These are phyloP conservation scores for Drosophila navojoa DNA, from an alignment of 1,140 invertebrate species.

Conservation along the genomic window DNA sequence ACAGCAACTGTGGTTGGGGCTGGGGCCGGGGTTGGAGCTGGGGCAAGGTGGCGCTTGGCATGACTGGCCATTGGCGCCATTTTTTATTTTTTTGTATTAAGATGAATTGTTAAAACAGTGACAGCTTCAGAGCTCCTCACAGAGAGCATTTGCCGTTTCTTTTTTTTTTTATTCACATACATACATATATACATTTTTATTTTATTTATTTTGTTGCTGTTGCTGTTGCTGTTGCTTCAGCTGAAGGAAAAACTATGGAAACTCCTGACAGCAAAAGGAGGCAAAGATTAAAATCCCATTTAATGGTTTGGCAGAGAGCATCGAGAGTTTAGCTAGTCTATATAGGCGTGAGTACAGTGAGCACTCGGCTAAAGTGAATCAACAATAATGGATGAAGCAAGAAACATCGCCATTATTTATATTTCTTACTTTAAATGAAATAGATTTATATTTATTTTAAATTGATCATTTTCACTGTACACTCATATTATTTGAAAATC, in stretches of 20 bases:
- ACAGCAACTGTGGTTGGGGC: neutral
- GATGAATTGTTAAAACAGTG: slow-evolving; percentile 79
- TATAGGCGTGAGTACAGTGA: neutral
- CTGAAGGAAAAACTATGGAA: slow-evolving; percentile 4
- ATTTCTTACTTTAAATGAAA: too few species aligned
- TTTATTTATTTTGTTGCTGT: neutral
- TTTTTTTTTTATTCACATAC: neutral
- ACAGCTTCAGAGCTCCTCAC: slow-evolving; percentile 52
- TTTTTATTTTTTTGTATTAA: slow-evolving; percentile 77
- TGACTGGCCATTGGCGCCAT: slow-evolving; percentile 73
- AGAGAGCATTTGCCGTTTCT: slow-evolving; percentile 20
- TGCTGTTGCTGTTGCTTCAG: neutral
- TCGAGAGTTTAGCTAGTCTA: neutral
- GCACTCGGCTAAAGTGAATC: neutral
- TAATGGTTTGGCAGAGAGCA: slow-evolving; percentile 6
- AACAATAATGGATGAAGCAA: too few species aligned
- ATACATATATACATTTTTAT: too few species aligned
- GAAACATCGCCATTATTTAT: too few species aligned
- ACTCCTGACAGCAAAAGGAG: neutral
- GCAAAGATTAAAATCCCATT: slow-evolving; percentile 26
- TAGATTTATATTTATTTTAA: too few species aligned
- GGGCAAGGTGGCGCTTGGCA: slow-evolving; percentile 1
- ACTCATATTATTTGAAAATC: too few species aligned
- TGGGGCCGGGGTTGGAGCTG: slow-evolving; percentile 24
- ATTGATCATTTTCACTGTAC: too few species aligned